Percentiles rank a stretch among this genome's conserved stretches.
phyloP scores from a whole-genome alignment of 2,113 vertebrate genomes.

The Ondatra zibethicus region DNA sequence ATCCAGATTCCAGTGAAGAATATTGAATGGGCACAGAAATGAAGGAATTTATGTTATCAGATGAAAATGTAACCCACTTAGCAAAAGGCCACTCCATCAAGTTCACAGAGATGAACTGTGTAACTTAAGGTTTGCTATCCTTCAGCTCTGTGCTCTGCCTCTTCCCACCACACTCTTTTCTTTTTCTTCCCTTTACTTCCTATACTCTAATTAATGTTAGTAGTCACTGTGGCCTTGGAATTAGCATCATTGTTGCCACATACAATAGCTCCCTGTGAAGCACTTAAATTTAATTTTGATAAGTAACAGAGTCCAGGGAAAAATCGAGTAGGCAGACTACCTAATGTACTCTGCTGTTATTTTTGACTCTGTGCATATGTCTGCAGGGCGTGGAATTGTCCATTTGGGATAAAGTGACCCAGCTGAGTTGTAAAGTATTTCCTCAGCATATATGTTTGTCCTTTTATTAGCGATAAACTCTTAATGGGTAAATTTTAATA shows the following conservation, averaged over 20 bases:
- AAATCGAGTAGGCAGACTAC: background rate
- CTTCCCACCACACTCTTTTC: background rate
- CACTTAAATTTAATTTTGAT: background rate
- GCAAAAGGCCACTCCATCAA: background rate
- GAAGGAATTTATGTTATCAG: background rate
- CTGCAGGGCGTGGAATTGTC: background rate
- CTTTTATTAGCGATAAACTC: constrained; percentile 21
- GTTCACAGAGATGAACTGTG: background rate
- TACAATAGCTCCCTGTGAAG: background rate
- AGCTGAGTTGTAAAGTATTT: background rate
- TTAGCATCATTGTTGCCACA: background rate
- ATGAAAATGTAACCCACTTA: background rate
- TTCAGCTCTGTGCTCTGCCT: background rate
- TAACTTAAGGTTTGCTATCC: background rate
- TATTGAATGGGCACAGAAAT: background rate
- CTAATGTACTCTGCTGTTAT: background rate
- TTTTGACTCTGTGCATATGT: constrained; percentile 25
- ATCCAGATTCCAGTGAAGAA: background rate
- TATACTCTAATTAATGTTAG: background rate
- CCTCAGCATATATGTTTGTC: background rate
- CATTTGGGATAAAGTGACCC: constrained; percentile 23
- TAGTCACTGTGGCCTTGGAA: background rate
- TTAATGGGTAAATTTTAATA: background rate
- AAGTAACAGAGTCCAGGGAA: background rate
- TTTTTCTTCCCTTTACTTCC: background rate